phyloP scores from a whole-genome alignment of 2,113 vertebrate genomes.

The Brienomyrus brachyistius region DNA sequence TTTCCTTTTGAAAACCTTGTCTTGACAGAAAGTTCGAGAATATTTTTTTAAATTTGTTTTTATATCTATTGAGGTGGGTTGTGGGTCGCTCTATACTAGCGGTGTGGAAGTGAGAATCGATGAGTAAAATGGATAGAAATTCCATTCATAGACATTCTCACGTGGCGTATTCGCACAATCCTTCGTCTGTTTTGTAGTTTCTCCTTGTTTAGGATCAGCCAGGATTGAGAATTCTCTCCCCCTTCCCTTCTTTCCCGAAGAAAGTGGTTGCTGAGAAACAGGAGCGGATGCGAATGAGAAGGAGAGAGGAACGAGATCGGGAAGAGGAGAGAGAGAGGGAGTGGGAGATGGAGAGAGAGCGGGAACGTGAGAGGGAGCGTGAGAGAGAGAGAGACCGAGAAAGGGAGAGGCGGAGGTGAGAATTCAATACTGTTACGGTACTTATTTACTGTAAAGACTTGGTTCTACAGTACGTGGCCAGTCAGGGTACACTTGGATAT shows the following conservation, averaged over 20 bases:
- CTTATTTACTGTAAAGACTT: not conserved
- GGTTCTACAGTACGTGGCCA: not conserved
- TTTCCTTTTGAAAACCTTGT: not conserved
- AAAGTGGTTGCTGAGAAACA: conserved; percentile 93
- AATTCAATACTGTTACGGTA: not conserved
- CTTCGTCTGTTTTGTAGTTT: not conserved
- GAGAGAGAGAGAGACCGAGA: conserved; percentile 44
- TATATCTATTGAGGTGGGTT: not conserved
- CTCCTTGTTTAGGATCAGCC: not conserved
- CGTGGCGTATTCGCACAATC: not conserved
- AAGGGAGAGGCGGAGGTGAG: conserved; percentile 46
- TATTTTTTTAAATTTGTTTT: not conserved
- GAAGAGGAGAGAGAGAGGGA: conserved; percentile 64
- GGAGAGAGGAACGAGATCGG: conserved; percentile 87
- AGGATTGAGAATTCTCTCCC: not conserved
- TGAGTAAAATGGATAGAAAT: not conserved
- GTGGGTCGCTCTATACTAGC: not conserved
- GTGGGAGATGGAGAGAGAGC: conserved; percentile 33
- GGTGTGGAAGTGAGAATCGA: not conserved
- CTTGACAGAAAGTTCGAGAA: not conserved
- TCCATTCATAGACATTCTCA: not conserved
- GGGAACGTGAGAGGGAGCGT: conserved; percentile 2
- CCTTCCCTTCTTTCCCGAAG: conserved; percentile 45
- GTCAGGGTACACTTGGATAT: not conserved
- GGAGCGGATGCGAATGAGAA: conserved; percentile 80